phyloP scores from a whole-genome alignment of 2,797 vertebrate species.

The Falco biarmicus region DNA sequence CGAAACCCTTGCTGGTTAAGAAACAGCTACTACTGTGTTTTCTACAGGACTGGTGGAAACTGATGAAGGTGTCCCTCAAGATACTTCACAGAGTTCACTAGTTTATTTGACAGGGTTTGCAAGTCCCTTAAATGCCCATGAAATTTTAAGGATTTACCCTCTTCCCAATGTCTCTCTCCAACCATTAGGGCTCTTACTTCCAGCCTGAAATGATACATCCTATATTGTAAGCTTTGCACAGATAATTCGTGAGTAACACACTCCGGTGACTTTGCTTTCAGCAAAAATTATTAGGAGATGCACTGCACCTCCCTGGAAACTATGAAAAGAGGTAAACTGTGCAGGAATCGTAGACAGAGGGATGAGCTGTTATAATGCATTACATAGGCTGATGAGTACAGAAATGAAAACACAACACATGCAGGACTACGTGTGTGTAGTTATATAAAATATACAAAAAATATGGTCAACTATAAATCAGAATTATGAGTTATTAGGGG shows the following conservation, averaged over 20 bases:
- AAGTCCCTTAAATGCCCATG: neutral
- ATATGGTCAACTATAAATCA: neutral
- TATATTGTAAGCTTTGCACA: neutral
- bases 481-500: neutral
- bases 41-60: neutral
- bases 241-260: neutral
- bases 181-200: neutral
- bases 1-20: neutral
- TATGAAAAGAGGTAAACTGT: neutral
- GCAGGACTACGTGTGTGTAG: neutral
- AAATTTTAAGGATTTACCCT: neutral
- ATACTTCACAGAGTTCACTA: neutral
- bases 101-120: neutral
- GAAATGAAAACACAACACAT: neutral
- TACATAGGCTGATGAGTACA: neutral
- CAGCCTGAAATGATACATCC: neutral
- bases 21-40: neutral
- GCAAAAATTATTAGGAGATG: neutral
- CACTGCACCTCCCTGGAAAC: neutral
- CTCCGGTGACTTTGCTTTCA: neutral
- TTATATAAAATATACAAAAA: neutral
- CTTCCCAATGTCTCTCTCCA: neutral
- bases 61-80: neutral
- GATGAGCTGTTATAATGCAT: fast-evolving
- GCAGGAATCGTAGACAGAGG: neutral